A percentile compares a stretch with the other conserved stretches of the same genome.
Evolutionary conservation across 1,140 invertebrate species (phyloP).

Genomic region (Dendroctonus ponderosae): DNA sequence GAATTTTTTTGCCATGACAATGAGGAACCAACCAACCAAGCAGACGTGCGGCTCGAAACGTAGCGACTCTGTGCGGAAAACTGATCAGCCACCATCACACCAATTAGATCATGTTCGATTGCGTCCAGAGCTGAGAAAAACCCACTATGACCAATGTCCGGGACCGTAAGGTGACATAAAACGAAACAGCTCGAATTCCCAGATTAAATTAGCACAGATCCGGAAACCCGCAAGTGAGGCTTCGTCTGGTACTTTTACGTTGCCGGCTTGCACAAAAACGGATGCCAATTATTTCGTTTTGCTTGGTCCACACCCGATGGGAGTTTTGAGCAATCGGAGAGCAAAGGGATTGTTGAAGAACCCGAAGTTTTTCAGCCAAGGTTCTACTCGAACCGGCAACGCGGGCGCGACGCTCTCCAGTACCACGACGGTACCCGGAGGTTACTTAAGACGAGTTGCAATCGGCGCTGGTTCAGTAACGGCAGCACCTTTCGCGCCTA

Average conservation of each 20-base stretch:
- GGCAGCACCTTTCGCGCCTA: slow-evolving; percentile 28
- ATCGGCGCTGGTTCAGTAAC: slow-evolving; percentile 16
- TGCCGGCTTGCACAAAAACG: not conserved
- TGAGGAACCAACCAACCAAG: too few relatives aligned
- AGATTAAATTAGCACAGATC: not conserved
- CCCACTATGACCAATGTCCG: too few relatives aligned
- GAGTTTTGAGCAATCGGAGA: not conserved
- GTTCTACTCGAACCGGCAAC: not conserved
- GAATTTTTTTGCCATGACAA: too few relatives aligned
- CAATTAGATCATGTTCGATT: too few relatives aligned
- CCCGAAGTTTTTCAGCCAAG: not conserved
- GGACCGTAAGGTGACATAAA: not conserved
- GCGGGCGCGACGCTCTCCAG: not conserved
- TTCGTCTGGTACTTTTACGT: not conserved
- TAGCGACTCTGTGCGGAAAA: too few relatives aligned
- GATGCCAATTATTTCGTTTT: not conserved
- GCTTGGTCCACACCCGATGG: not conserved
- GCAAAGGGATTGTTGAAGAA: not conserved
- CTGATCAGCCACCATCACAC: too few relatives aligned
- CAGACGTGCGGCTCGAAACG: too few relatives aligned
- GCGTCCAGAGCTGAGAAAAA: too few relatives aligned
- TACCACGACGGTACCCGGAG: slow-evolving; percentile 9
- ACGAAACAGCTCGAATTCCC: not conserved
- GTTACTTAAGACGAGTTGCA: slow-evolving; percentile 37
- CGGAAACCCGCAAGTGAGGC: not conserved